Evolutionary conservation across 30 jellyfish, hydroid and myxozoan species (phyloP).

Genomic region (Chrysaora quinquecirrha): DNA sequence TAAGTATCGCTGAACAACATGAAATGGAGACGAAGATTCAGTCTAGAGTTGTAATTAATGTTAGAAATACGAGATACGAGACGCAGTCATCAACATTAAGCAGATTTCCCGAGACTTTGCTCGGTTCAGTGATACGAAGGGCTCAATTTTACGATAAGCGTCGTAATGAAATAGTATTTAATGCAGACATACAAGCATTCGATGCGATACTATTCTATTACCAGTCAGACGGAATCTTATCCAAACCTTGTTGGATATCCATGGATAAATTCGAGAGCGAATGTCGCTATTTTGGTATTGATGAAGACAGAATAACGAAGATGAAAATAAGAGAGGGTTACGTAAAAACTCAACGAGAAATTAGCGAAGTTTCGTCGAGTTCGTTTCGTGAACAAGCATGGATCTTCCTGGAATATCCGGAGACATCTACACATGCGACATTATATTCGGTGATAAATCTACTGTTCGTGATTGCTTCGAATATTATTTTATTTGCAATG

Average conservation of each 20-base stretch:
- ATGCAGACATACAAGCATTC: slow-evolving; percentile 57
- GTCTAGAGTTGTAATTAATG: slow-evolving; percentile 35
- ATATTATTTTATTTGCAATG: neutral
- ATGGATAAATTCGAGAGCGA: slow-evolving; percentile 62
- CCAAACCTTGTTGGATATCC: slow-evolving; percentile 41
- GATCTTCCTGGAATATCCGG: slow-evolving; percentile 22
- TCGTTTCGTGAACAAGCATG: slow-evolving; percentile 37
- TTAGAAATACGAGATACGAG: slow-evolving; percentile 70
- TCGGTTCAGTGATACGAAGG: slow-evolving; percentile 50
- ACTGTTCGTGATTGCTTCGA: slow-evolving; percentile 6
- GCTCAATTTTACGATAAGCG: slow-evolving; percentile 7
- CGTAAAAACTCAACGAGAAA: neutral
- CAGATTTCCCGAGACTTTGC: slow-evolving; percentile 71
- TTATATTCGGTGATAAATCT: neutral
- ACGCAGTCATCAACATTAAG: slow-evolving; percentile 51
- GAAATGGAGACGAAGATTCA: neutral
- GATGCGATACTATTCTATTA: slow-evolving; percentile 53
- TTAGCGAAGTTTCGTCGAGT: neutral
- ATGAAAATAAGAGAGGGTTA: slow-evolving; percentile 31
- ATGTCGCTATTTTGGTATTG: slow-evolving; percentile 65
- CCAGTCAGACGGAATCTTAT: slow-evolving; percentile 77
- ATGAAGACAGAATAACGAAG: slow-evolving; percentile 33
- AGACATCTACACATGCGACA: neutral
- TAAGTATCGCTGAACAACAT: no score
- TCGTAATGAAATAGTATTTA: slow-evolving; percentile 34